Percentiles rank a stretch among this genome's conserved stretches.
These are phyloP conservation scores for Drosophila meridiana DNA, from an alignment of 2,888 invertebrate genomes.

Conservation along the genomic window DNA sequence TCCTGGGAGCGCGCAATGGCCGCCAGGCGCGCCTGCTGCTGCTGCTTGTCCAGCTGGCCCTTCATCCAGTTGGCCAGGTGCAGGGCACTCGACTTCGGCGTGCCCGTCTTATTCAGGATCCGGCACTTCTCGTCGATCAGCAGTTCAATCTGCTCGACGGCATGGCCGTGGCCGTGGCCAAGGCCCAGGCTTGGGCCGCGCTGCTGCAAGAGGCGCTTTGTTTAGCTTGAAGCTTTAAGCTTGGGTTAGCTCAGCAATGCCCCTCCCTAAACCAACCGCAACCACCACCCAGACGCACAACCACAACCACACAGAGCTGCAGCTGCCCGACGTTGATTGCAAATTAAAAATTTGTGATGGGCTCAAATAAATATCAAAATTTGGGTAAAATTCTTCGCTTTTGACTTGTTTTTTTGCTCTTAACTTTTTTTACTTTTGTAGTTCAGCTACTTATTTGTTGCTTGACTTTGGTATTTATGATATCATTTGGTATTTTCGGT, in stretches of 20 bases:
- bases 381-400: slow-evolving; percentile 8
- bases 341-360: slow-evolving; percentile 85
- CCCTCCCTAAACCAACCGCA: slow-evolving; percentile 2
- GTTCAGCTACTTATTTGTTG: slow-evolving; percentile 22
- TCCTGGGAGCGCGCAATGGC: slow-evolving; percentile 79
- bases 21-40: slow-evolving; percentile 84
- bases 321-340: slow-evolving; percentile 48
- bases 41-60: slow-evolving; percentile 89
- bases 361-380: slow-evolving; percentile 73
- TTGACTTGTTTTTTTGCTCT: not conserved
- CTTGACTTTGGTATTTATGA: slow-evolving; percentile 46
- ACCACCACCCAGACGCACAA: slow-evolving; percentile 5
- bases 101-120: slow-evolving; percentile 87
- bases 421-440: not conserved
- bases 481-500: slow-evolving; percentile 13
- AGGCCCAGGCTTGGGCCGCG: slow-evolving; percentile 60
- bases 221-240: not conserved
- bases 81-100: slow-evolving; percentile 89
- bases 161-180: slow-evolving; percentile 72
- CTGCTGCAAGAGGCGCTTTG: slow-evolving; percentile 56
- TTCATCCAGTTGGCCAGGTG: slow-evolving; percentile 94
- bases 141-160: slow-evolving; percentile 86
- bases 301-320: slow-evolving; percentile 39
- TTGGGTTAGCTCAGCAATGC: slow-evolving; percentile 1
- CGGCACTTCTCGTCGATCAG: slow-evolving; percentile 88